phyloP scores from a whole-genome alignment of 2,888 invertebrate genomes.

The Stegophylla sp. region DNA sequence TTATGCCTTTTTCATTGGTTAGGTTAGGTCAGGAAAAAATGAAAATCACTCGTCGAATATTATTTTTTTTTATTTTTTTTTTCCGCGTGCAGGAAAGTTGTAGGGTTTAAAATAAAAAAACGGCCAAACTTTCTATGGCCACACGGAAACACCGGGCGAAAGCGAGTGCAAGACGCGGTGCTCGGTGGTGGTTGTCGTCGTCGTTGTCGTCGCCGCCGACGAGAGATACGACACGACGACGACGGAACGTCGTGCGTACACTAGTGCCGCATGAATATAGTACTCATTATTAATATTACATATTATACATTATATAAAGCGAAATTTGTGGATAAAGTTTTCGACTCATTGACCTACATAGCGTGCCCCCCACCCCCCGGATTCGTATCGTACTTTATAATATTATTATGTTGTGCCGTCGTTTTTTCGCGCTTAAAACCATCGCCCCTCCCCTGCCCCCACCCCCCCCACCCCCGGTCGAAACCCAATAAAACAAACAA shows the following conservation, averaged over 20 bases:
- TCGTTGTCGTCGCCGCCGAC: not conserved
- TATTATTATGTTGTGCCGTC: no score
- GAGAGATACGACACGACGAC: not conserved
- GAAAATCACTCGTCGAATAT: no score
- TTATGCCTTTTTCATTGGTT: no score
- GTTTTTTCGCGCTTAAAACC: not conserved
- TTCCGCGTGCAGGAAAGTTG: not conserved
- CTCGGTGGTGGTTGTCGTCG: not conserved
- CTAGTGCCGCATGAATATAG: no score
- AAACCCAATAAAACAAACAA: no score
- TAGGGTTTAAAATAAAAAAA: not conserved
- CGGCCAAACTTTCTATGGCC: constrained; percentile 3
- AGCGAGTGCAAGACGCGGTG: not conserved
- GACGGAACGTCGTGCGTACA: not conserved
- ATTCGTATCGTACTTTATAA: not conserved
- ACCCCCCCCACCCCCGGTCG: no score
- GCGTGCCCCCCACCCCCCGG: not conserved
- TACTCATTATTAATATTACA: no score
- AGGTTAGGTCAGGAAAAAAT: no score
- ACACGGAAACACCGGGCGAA: not conserved
- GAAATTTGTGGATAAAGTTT: constrained; percentile 34
- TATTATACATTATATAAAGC: not conserved
- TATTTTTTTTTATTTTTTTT: no score
- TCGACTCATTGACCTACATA: constrained; percentile 21
- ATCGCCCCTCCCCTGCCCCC: no score